Evolutionary conservation across 1,140 invertebrate species (phyloP), one percentile per base, ranked within the genome.

Genomic region (Drosophila pachea): DNA sequence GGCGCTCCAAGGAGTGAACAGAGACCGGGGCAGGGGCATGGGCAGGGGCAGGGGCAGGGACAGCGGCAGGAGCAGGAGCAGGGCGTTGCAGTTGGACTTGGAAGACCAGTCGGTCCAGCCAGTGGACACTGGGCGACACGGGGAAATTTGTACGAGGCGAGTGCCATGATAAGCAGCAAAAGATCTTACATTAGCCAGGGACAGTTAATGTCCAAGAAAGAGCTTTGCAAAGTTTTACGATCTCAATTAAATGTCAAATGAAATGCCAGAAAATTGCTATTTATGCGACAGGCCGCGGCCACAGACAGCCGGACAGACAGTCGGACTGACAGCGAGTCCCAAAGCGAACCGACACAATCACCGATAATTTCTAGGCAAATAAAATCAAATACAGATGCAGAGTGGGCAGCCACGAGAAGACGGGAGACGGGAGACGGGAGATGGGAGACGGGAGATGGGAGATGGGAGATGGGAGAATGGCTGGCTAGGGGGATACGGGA

Each of bases 211-310:
- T 84, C 81, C 71, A 65, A 66, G 52, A 66, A 84, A 84, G 82
- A 83, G 79, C 81, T 81, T 86, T 86, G 73, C 82, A 76, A 86
- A 86, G 84, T 86, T 86, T 86, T 86, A 86, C 82, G 81, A 86
- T 86, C 81, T 86, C 81, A 86, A 86, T 86, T 86, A 86, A 86
- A 86, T 86, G 81, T 86, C 81, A 86, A 86, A 86, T 86, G 82
- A 86, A 86, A 86, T 81, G 81, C 82, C 82, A 86, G 71, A 86
- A 86, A 86, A 86, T 86, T 86, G 81, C 81, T 86, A 86, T 86
- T 86, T 86, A 86, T 86, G 74, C 78, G 78, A 82, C 79, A 72
- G 54, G 58, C 79, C 55, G 42, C 59, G 59, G 48, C 56, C 63
- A 45, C 40, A 49, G 71, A 29, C 62, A 70, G 58, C 70, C 38